Percentiles rank a stretch among this genome's conserved stretches.
Conservation (phyloP, 1,140 invertebrate genomes). For the Maconellicoccus hirsutus region DNA sequence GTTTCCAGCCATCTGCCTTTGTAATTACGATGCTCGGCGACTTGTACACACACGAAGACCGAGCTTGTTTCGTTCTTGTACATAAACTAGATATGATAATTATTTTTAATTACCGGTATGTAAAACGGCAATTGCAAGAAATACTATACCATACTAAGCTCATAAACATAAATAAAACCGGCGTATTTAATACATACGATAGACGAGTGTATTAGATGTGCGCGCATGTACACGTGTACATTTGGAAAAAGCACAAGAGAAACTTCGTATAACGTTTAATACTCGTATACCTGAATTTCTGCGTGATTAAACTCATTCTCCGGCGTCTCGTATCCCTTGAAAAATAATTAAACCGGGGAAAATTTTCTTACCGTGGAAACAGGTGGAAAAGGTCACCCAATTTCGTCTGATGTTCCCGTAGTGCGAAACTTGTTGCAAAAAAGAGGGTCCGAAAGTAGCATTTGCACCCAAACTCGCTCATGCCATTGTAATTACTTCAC, state of each 20-base stretch:
- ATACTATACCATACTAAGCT: neutral
- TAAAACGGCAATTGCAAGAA: neutral
- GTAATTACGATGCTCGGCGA: neutral
- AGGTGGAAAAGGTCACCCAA: neutral
- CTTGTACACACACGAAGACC: neutral
- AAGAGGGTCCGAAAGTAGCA: neutral
- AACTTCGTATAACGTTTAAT: neutral
- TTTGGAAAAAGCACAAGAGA: too few relatives aligned
- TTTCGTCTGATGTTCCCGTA: neutral
- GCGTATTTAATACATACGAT: neutral
- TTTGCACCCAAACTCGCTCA: neutral
- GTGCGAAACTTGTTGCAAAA: conserved; percentile 1
- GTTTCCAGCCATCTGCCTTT: conserved; percentile 2
- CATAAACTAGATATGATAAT: neutral
- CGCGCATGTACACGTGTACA: too few relatives aligned
- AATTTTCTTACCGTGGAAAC: neutral
- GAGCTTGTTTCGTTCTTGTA: neutral
- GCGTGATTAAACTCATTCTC: neutral
- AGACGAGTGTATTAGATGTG: neutral
- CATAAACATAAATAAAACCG: neutral
- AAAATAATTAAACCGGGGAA: neutral
- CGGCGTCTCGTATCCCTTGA: neutral
- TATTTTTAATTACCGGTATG: conserved; percentile 9
- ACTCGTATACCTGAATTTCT: neutral
- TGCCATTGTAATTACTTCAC: neutral